These are phyloP conservation scores for Gymnothorax javanicus DNA, from an alignment of 2,797 vertebrate species.

Conservation along the genomic window DNA sequence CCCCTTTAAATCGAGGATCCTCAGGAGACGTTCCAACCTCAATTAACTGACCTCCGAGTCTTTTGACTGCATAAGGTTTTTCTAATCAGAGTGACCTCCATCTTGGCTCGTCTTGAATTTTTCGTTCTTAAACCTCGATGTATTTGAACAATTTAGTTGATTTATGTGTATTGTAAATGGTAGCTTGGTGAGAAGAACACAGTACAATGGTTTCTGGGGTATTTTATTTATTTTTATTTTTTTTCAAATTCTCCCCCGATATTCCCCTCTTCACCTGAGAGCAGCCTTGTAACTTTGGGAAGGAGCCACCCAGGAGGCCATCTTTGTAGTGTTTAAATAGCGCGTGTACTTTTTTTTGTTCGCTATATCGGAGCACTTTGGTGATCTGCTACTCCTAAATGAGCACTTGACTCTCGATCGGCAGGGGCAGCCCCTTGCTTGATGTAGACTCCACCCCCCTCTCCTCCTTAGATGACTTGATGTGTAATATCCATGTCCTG, in stretches of 20 bases:
- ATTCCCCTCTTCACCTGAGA: slow-evolving; percentile 48
- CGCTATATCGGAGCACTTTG: slow-evolving; percentile 58
- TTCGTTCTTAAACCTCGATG: neutral
- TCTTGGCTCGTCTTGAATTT: neutral
- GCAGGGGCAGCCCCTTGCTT: slow-evolving; percentile 46
- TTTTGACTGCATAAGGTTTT: slow-evolving; percentile 27
- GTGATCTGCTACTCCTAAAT: slow-evolving; percentile 62
- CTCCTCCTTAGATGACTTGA: slow-evolving; percentile 39
- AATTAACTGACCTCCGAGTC: slow-evolving; percentile 35
- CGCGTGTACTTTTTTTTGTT: slow-evolving; percentile 46
- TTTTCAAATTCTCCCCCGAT: neutral
- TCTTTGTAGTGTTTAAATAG: slow-evolving; percentile 44
- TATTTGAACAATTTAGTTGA: slow-evolving; percentile 18
- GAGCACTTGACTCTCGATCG: slow-evolving; percentile 66
- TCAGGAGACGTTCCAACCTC: slow-evolving; percentile 48
- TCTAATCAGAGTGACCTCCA: slow-evolving; percentile 70
- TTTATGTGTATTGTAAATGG: slow-evolving; percentile 19
- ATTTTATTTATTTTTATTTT: slow-evolving; percentile 12
- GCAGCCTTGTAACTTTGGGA: slow-evolving; percentile 64
- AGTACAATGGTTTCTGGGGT: neutral
- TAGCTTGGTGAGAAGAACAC: neutral
- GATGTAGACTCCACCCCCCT: slow-evolving; percentile 50
- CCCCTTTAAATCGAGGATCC: slow-evolving; percentile 64
- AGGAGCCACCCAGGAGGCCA: slow-evolving; percentile 21
- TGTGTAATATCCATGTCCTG: slow-evolving; percentile 52